Evolutionary conservation across 2,113 vertebrate genomes (phyloP), one percentile per base, ranked within the genome.

Genomic region (Gadus chalcogrammus): DNA sequence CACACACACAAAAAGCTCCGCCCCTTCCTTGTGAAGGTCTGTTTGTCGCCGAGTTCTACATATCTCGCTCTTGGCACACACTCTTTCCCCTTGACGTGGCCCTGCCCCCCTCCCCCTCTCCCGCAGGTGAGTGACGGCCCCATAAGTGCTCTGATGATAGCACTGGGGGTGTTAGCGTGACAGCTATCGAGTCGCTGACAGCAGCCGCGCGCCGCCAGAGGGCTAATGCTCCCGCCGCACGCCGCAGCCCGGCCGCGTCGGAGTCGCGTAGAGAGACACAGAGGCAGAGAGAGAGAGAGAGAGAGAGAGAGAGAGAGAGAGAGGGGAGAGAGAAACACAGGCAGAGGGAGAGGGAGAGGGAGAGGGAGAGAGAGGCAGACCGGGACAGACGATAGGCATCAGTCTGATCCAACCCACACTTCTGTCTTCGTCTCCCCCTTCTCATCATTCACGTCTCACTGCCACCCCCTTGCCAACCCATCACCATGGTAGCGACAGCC

Each of bases 61-160:
- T 88, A 87, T 88, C 81, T 89, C 55, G 72, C 70, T 24, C 61
- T 75, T 52, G 52, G 78, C 85, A 88, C 86, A 88, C 86, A 86
- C 77, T 59, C 76, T 80, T 77, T 76, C 68, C 77, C 75, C 70
- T 82, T 58, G 12, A 59, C 61, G 62, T 81, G 15, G 53, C 64
- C 70, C 78, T 64, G 77, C 74, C 68, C 70, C 74, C 76, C 86
- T 84, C 61, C 79, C 13, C 61, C 24, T 58, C 35, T 38, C 64
- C 52, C 55, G 77, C 79, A 84, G 79, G 75, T 92, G 91, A 93
- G 65, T 91, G 90, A 91, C 89, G 89, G 88, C 79, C 87, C 87
- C 87, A 92, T 92, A 91, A 92, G 90, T 88, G 86, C 75, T 85
- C 76, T 82, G 83, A 87, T 89, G 89, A 92, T 90, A 91, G 88